A percentile compares a stretch with the other conserved stretches of the same genome.
Conservation (phyloP, 1,140 invertebrate species). For the Orius laevigatus region DNA sequence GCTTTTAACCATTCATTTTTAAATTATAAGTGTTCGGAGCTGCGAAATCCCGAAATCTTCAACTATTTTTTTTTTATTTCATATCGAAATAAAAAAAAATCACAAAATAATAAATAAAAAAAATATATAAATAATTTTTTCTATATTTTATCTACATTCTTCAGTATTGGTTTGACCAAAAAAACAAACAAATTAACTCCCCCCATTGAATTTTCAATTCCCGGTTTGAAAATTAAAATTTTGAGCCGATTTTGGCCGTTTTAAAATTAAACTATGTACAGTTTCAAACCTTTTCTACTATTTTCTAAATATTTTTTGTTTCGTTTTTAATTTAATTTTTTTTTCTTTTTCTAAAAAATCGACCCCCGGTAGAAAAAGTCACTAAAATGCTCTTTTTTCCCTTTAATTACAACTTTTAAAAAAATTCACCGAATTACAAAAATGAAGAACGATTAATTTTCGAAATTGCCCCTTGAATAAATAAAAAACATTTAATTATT, state of each 20-base stretch:
- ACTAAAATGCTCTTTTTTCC: not conserved
- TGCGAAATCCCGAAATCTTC: not conserved
- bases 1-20: slow-evolving; percentile 4
- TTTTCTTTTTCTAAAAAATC: not conserved
- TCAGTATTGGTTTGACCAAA: not conserved
- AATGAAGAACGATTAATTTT: not conserved
- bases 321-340: not conserved
- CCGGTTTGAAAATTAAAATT: too few species aligned
- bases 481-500: not conserved
- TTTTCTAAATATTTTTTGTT: not conserved
- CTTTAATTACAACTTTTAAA: not conserved
- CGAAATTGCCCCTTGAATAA: not conserved
- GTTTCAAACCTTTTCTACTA: too few species aligned
- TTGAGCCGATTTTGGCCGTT: too few species aligned
- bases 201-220: too few species aligned
- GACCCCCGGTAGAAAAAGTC: not conserved
- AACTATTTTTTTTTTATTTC: not conserved
- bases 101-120: slow-evolving; percentile 2
- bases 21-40: not conserved
- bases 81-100: not conserved
- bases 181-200: too few species aligned
- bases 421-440: not conserved
- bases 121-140: not conserved
- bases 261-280: too few species aligned
- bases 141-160: not conserved